A percentile compares a stretch with the other conserved stretches of the same genome.
phyloP scores from a whole-genome alignment of 2,888 invertebrate genomes.

The Dermolepida albohirtum region DNA sequence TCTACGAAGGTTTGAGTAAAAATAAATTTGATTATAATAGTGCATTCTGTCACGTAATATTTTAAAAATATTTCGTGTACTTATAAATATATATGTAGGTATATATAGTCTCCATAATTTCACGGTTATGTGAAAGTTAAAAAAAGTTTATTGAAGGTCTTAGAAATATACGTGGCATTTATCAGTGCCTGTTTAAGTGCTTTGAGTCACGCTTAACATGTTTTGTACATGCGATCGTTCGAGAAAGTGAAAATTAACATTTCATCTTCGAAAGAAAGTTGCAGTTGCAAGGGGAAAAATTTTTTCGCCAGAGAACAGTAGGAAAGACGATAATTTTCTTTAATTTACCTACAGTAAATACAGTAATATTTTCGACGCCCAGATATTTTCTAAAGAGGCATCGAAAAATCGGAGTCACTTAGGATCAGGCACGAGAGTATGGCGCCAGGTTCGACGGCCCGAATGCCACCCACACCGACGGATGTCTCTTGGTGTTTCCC shows the following conservation, averaged over 20 bases:
- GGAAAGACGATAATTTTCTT: slow-evolving; percentile 13
- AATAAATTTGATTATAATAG: too few relatives aligned
- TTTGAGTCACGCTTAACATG: slow-evolving; percentile 24
- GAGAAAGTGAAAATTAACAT: slow-evolving; percentile 14
- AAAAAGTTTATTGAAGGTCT: slow-evolving; percentile 16
- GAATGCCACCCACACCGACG: slow-evolving; percentile 40
- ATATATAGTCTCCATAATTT: slow-evolving; percentile 1
- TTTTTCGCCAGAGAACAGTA: background rate
- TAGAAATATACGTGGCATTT: slow-evolving; percentile 33
- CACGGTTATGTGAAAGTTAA: slow-evolving; percentile 2
- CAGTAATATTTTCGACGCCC: slow-evolving; percentile 6
- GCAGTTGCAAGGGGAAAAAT: background rate
- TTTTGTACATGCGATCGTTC: slow-evolving; percentile 21
- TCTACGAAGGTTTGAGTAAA: too few relatives aligned
- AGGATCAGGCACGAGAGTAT: slow-evolving; percentile 44
- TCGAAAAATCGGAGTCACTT: slow-evolving; percentile 39
- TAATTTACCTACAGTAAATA: slow-evolving; percentile 13
- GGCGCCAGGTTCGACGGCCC: slow-evolving; percentile 47
- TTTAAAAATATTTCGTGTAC: too few relatives aligned
- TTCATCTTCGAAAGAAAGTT: slow-evolving; percentile 7
- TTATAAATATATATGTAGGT: too few relatives aligned
- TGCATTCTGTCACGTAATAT: too few relatives aligned
- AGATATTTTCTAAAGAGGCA: background rate
- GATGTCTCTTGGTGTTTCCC: slow-evolving; percentile 28
- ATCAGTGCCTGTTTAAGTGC: slow-evolving; percentile 33